phyloP scores from a whole-genome alignment of 2,113 vertebrate species.

The Caretta caretta region DNA sequence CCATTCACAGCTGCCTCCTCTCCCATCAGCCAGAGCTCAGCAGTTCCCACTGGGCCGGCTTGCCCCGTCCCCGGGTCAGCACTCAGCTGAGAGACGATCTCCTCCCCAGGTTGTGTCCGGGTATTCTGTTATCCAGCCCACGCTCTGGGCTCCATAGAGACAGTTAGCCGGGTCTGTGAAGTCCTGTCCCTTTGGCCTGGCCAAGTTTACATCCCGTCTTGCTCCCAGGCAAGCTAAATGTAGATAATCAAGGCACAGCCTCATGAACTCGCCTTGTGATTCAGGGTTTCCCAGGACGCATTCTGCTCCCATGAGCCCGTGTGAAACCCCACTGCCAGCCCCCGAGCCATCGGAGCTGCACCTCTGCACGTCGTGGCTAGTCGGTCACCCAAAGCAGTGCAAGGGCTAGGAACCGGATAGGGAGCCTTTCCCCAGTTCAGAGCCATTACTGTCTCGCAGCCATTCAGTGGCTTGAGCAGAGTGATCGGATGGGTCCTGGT shows the following conservation, averaged over 20 bases:
- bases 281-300: neutral
- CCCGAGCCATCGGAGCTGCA: neutral
- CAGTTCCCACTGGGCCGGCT: neutral
- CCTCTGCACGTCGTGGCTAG: neutral
- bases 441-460: neutral
- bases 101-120: no score
- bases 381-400: neutral
- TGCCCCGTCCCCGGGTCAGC: neutral
- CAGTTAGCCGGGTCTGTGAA: neutral
- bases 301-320: neutral
- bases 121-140: neutral
- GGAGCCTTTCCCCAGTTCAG: neutral
- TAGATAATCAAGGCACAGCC: neutral
- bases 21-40: neutral
- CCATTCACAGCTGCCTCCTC: neutral
- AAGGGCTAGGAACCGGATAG: neutral
- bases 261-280: neutral
- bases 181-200: neutral
- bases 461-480: neutral
- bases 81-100: neutral
- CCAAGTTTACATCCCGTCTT: neutral
- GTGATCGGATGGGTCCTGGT: neutral
- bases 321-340: neutral
- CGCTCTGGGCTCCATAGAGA: neutral
- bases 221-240: neutral